Evolutionary conservation across 1,140 invertebrate species (phyloP).

Genomic region (Drosophila kurseongensis): DNA sequence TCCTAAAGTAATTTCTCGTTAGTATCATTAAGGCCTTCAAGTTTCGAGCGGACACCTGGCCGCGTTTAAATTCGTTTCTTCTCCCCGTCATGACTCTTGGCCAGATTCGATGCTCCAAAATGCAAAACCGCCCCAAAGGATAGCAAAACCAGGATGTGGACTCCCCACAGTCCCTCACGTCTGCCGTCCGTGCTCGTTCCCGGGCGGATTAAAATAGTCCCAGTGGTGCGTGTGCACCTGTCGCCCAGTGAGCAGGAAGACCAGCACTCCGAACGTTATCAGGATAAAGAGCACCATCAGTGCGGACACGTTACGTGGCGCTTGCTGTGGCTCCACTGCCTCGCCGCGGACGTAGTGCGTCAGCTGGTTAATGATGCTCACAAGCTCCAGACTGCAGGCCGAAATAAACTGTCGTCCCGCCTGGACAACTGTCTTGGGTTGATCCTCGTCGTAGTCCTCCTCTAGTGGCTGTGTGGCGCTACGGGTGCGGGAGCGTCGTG

Average conservation of each 20-base stretch:
- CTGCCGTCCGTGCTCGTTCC: constrained; percentile 78
- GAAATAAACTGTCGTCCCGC: constrained; percentile 88
- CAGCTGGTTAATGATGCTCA: constrained; percentile 88
- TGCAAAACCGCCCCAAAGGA: constrained; percentile 67
- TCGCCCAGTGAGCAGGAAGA: constrained; percentile 86
- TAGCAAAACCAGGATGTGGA: constrained; percentile 20
- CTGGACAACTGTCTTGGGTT: constrained; percentile 86
- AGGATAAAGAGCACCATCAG: constrained; percentile 90
- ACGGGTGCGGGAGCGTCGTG: constrained; percentile 80
- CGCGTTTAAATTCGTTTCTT: constrained; percentile 77
- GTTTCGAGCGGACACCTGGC: constrained; percentile 68
- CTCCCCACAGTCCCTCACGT: constrained; percentile 53
- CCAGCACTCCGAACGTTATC: constrained; percentile 88
- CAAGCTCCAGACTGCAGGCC: constrained; percentile 87
- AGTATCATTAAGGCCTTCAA: constrained; percentile 80
- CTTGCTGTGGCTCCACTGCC: constrained; percentile 52
- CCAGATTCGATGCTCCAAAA: constrained; percentile 66
- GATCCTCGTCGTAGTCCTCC: constrained; percentile 67
- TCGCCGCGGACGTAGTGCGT: constrained; percentile 88
- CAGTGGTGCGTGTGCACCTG: constrained; percentile 91
- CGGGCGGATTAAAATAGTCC: constrained; percentile 93
- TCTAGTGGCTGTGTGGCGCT: constrained; percentile 80
- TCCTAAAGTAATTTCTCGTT: constrained; percentile 70
- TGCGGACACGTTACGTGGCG: constrained; percentile 87
- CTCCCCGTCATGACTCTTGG: constrained; percentile 27